A percentile compares a stretch with the other conserved stretches of the same genome.
Evolutionary conservation across 1,140 invertebrate species (phyloP).

Genomic region (Atta cephalotes): DNA sequence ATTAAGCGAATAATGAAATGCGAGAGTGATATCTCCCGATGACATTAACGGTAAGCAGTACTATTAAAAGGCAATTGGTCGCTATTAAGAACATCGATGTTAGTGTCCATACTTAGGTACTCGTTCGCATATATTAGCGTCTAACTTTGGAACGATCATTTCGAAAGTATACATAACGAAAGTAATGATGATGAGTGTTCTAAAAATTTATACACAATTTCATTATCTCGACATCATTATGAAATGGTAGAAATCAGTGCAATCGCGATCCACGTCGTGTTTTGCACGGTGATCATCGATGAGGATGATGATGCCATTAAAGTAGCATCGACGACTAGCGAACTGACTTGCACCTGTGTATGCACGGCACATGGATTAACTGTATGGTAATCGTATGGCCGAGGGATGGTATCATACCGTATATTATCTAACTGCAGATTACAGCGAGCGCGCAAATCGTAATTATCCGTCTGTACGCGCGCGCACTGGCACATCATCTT

Average conservation of each 20-base stretch:
- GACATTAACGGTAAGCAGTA: conserved; percentile 29
- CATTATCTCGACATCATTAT: conserved; percentile 43
- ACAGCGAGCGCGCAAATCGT: conserved; percentile 72
- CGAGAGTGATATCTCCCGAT: not conserved
- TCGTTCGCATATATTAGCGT: not conserved
- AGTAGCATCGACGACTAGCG: conserved; percentile 68
- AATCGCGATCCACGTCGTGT: conserved; percentile 58
- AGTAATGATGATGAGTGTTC: not conserved
- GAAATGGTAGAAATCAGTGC: conserved; percentile 59
- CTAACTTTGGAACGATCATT: not conserved
- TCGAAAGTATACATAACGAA: not conserved
- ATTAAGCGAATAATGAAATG: conserved; percentile 36
- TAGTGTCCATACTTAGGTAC: not conserved
- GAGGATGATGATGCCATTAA: conserved; percentile 80
- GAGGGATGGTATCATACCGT: conserved; percentile 77
- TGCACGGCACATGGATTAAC: conserved; percentile 30
- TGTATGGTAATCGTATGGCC: conserved; percentile 68
- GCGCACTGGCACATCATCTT: conserved; percentile 51
- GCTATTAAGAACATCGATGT: conserved; percentile 38
- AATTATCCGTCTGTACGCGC: conserved; percentile 80
- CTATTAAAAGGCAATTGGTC: conserved; percentile 21
- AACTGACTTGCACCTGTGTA: not conserved
- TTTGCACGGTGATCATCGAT: conserved; percentile 57
- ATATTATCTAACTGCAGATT: conserved; percentile 82
- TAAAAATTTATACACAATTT: conserved; percentile 62